Evolutionary conservation across 2,113 vertebrate species (phyloP), one percentile per base, ranked within the genome.

Genomic region (Elanus axillaris): DNA sequence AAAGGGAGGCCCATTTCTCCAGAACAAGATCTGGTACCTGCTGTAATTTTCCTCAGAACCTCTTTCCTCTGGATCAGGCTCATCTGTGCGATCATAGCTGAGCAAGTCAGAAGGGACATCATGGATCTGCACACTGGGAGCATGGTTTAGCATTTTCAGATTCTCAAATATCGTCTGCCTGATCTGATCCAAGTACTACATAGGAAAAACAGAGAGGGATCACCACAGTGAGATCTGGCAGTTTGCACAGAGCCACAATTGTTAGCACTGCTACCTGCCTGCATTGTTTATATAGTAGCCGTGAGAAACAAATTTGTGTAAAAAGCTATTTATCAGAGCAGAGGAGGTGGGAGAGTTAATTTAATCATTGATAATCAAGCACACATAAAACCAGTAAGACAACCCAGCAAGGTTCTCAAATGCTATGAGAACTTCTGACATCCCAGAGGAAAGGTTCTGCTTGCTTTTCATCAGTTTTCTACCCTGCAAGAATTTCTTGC

Each of bases 141-240:
- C 99, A 6, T 99, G 99, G 97, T 99, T 99, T 96, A 99, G 81
- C 99, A 99, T 99, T 96, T 99, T 99, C 97, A 99, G 92, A 96
- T 99, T 99, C 97, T 99, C 99, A 94, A 99, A 99, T 91, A 99
- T 99, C 0, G 99, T 99, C 97, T 99, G 99, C 47, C 99, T 99
- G 96, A 99, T 99, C 98, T 99, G 99, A 94, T 99, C 99, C 97
- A 99, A 88, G 97, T 99, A 99, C 99, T 99, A 21, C n/a, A 68
- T 21, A 78, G 20, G 53, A 38, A 76, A 29, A 83, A 63, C 34
- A 92, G 1, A 80, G 21, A 47, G 19, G 27, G 9, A 73, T 74
- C 34, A 94, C 15, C 19, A 59, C n/a, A 12, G 16, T 8, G 42
- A 27, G 9, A 50, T 2, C 21, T 12, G 16, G 9, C 36, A 38